Evolutionary conservation across 1,140 invertebrate genomes (phyloP), one percentile per base, ranked within the genome.

Genomic region (Drosophila repletoides): DNA sequence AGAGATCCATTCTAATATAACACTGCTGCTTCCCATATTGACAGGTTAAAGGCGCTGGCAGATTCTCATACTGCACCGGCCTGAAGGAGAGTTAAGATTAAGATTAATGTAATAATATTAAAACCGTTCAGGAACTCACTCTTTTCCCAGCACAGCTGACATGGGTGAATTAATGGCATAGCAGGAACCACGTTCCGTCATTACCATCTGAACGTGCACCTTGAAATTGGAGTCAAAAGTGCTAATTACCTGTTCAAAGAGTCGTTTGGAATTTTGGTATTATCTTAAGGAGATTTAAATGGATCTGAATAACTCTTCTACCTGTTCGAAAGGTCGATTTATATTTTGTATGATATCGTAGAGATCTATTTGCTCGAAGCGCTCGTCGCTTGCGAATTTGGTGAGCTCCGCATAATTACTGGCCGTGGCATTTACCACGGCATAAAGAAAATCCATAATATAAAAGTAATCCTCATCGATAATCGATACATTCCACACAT

Each of bases 101-200:
- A 21, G 1, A 14, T 29, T 7, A n/a, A n/a, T n/a, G n/a, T n/a
- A n/a, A n/a, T n/a, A n/a, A n/a, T n/a, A n/a, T n/a, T n/a, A n/a
- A n/a, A n/a, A n/a, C n/a, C n/a, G n/a, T n/a, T n/a, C n/a, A n/a
- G 5, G 2, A 1, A 70, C 77, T 66, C 19, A 89, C 88, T 73
- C 68, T 14, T 75, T 84, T 34, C 74, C 66, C 2, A 89, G n/a
- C 5, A 89, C 66, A 3, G 65, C 49, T 1, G 86, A 87, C 68
- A 90, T 84, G 31, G 87, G 75, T 0, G 93, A 94, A 75, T 94
- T 94, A 46, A 94, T 92, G 22, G 92, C 90, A 76, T 94, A 93
- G 74, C 94, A 94, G 46, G 93, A 90, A 9, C 94, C 94, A 49
- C 92, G 90, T 76, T 94, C 94, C 0, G 93, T 93, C 77, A 94